These are phyloP conservation scores for Thecophora atra DNA, from an alignment of 2,888 invertebrate species.

Conservation along the genomic window DNA sequence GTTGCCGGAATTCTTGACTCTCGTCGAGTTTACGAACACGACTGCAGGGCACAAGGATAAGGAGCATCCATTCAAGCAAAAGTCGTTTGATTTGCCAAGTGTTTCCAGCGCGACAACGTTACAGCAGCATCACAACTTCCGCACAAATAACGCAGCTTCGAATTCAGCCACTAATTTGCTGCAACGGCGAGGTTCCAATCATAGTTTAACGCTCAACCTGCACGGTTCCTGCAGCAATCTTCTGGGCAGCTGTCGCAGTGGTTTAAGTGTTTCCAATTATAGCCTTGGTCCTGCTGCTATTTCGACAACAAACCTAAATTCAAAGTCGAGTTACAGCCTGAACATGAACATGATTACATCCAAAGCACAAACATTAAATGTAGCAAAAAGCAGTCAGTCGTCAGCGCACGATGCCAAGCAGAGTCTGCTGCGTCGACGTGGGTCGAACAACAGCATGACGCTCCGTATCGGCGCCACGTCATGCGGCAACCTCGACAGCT, in stretches of 20 bases:
- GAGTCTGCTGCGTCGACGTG: slow-evolving; percentile 54
- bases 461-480: slow-evolving; percentile 65
- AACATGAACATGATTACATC: slow-evolving; percentile 44
- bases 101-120: slow-evolving; percentile 34
- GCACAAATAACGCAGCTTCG: slow-evolving; percentile 44
- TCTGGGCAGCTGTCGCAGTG: slow-evolving; percentile 56
- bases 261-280: slow-evolving; percentile 68
- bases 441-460: slow-evolving; percentile 71
- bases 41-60: not conserved
- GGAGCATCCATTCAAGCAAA: slow-evolving; percentile 56
- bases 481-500: slow-evolving; percentile 53
- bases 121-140: slow-evolving; percentile 32
- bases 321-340: slow-evolving; percentile 59
- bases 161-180: slow-evolving; percentile 61
- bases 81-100: slow-evolving; percentile 56
- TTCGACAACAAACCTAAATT: slow-evolving; percentile 52
- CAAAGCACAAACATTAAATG: slow-evolving; percentile 41
- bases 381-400: slow-evolving; percentile 35
- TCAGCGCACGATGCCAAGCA: slow-evolving; percentile 49
- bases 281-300: slow-evolving; percentile 69
- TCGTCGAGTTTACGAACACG: slow-evolving; percentile 70
- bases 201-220: slow-evolving; percentile 70
- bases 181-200: slow-evolving; percentile 72
- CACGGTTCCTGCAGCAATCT: slow-evolving; percentile 68
- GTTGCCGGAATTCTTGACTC: slow-evolving; percentile 75